phyloP scores from a whole-genome alignment of 2,888 invertebrate genomes.

The Hirudinaria manillensis region DNA sequence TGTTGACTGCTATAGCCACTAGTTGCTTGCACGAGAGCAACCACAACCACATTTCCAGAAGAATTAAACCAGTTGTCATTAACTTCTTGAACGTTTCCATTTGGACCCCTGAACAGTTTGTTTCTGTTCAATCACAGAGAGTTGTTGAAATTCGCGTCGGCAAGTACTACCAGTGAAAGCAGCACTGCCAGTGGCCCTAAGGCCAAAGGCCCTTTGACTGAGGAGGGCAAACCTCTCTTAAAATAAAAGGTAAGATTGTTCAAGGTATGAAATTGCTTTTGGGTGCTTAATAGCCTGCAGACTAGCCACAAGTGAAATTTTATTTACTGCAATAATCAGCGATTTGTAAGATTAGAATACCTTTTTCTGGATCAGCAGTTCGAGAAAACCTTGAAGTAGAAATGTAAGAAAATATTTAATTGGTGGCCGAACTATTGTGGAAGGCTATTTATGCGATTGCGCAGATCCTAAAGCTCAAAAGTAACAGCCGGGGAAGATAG shows the following conservation, averaged over 20 bases:
- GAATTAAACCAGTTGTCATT: constrained; percentile 6
- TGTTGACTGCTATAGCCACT: background rate
- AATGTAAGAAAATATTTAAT: too few relatives aligned
- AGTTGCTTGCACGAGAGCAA: background rate
- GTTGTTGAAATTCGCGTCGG: background rate
- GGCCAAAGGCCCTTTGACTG: background rate
- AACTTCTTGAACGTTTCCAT: constrained; percentile 1
- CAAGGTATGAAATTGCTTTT: too few relatives aligned
- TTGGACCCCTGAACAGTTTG: constrained; percentile 2
- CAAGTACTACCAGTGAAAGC: background rate
- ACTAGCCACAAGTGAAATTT: too few relatives aligned
- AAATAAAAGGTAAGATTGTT: background rate
- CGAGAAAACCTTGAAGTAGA: too few relatives aligned
- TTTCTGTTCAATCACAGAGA: constrained; percentile 1
- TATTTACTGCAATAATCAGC: too few relatives aligned
- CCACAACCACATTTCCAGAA: constrained; percentile 1
- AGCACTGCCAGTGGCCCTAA: background rate
- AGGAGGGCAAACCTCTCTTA: background rate
- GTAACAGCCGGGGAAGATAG: too few relatives aligned
- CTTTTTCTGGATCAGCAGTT: too few relatives aligned
- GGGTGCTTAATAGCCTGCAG: too few relatives aligned
- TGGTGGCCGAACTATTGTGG: too few relatives aligned
- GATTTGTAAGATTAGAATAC: too few relatives aligned
- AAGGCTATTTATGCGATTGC: too few relatives aligned
- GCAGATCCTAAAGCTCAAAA: too few relatives aligned